phyloP scores from a whole-genome alignment of 2,797 vertebrate species.

The Hephaestus fuliginosus region DNA sequence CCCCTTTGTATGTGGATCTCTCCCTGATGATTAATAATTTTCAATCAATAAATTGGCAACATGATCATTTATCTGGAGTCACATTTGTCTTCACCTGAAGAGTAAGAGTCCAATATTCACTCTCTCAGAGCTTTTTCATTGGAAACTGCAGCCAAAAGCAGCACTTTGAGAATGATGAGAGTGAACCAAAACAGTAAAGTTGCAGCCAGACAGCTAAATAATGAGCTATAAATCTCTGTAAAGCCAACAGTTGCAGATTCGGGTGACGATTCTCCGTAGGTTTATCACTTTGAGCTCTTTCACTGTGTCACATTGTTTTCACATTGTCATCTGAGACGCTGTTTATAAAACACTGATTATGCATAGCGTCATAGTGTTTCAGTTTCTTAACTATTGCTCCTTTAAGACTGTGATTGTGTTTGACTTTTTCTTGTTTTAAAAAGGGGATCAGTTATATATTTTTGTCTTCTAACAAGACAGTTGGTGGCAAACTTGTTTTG shows the following conservation, averaged over 20 bases:
- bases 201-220: not conserved
- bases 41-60: no score
- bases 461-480: constrained; percentile 38
- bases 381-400: not conserved
- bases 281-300: not conserved
- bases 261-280: no score
- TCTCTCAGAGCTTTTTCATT: not conserved
- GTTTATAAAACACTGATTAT: not conserved
- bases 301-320: not conserved
- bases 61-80: no score
- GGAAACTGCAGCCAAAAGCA: not conserved
- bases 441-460: constrained; percentile 24
- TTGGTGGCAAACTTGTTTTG: constrained; percentile 43
- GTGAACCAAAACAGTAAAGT: not conserved
- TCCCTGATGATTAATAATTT: not conserved
- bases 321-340: not conserved
- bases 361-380: not conserved
- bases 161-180: not conserved
- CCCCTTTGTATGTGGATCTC: not conserved
- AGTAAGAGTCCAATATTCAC: no score
- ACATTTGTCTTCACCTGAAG: no score
- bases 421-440: constrained; percentile 24
- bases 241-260: not conserved
- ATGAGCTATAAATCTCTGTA: not conserved
- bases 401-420: not conserved